phyloP scores from a whole-genome alignment of 1,140 invertebrate genomes.

The Pentalonia nigronervosa region DNA sequence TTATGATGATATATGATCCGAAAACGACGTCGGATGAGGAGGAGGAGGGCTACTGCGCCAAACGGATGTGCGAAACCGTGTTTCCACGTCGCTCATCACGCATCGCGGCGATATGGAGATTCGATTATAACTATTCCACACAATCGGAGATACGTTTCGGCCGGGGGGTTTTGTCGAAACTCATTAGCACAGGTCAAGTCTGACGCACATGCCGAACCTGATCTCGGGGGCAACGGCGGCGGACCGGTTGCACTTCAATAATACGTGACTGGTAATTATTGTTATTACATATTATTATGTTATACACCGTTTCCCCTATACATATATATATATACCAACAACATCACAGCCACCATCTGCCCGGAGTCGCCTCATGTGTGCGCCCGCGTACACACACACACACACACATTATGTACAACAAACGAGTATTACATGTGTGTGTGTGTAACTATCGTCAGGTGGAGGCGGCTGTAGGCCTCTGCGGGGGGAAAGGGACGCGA shows the following conservation, averaged over 20 bases:
- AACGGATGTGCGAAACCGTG: background rate
- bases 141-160: background rate
- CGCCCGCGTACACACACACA: background rate
- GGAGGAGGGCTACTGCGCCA: background rate
- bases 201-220: slow-evolving; percentile 36
- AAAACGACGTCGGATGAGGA: background rate
- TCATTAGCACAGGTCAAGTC: slow-evolving; percentile 53
- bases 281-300: slow-evolving; percentile 30
- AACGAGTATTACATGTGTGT: background rate
- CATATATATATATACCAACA: too few species aligned
- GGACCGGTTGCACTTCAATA: slow-evolving; percentile 53
- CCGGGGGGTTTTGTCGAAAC: slow-evolving; percentile 37
- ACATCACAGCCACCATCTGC: slow-evolving; percentile 35
- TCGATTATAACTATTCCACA: background rate
- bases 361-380: background rate
- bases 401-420: background rate
- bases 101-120: background rate
- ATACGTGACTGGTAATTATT: slow-evolving; percentile 52
- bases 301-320: slow-evolving; percentile 9
- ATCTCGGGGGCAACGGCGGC: background rate
- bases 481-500: background rate
- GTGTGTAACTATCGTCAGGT: slow-evolving; percentile 19
- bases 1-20: background rate
- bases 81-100: background rate
- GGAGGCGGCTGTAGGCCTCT: slow-evolving; percentile 5